These are phyloP conservation scores for Eleginops maclovinus DNA, from an alignment of 2,113 vertebrate species.

Conservation along the genomic window DNA sequence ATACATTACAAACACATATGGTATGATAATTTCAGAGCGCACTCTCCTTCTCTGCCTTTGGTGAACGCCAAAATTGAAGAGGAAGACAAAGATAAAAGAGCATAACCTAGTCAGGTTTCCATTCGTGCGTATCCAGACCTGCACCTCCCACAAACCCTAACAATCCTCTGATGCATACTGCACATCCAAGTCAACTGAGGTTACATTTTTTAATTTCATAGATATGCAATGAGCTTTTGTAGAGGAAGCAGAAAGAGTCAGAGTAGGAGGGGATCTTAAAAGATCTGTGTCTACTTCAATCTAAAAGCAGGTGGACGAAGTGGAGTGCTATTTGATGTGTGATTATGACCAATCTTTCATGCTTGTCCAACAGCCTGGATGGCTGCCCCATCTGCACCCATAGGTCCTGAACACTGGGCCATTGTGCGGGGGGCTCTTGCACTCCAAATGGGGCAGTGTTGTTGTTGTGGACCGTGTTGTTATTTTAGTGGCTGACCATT, in stretches of 20 bases:
- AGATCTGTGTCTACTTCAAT: constrained; percentile 1
- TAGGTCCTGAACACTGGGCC: constrained; percentile 72
- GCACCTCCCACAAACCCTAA: constrained; percentile 11
- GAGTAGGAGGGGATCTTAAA: constrained; percentile 15
- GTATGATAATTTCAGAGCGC: constrained; percentile 58
- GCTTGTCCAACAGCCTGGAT: constrained; percentile 68
- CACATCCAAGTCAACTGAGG: constrained; percentile 37
- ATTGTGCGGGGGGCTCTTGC: constrained; percentile 74
- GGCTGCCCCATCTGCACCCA: constrained; percentile 68
- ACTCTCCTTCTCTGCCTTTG: constrained; percentile 13
- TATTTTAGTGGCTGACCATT: constrained; percentile 75
- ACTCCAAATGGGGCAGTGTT: constrained; percentile 72
- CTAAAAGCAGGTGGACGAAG: constrained; percentile 54
- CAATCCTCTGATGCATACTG: constrained; percentile 2
- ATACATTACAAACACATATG: constrained; percentile 53
- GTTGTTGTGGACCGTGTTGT: constrained; percentile 77
- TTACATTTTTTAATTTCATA: constrained; percentile 18
- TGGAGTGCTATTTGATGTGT: constrained; percentile 49
- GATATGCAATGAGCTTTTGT: neutral
- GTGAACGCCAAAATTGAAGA: constrained; percentile 18
- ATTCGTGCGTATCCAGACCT: neutral
- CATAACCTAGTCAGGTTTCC: constrained; percentile 10
- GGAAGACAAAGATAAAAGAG: constrained; percentile 34
- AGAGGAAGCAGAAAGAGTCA: neutral
- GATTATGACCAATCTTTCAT: constrained; percentile 66